Evolutionary conservation across 2,797 vertebrate species (phyloP).

Genomic region (Sebastes kiyomatsui): DNA sequence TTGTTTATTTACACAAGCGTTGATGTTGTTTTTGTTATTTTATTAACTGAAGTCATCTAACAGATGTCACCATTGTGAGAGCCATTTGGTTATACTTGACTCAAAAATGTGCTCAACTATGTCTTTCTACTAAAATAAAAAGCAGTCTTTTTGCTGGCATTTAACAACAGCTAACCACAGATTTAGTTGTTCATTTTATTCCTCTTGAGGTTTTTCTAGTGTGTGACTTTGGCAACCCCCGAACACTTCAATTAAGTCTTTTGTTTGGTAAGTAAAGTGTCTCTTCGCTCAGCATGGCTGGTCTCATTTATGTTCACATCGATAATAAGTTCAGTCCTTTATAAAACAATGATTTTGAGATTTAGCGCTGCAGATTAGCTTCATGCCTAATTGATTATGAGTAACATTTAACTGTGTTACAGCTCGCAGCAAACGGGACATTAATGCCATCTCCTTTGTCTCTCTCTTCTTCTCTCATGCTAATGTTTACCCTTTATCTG

Average conservation of each 20-base stretch:
- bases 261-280: conserved; percentile 24
- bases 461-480: neutral
- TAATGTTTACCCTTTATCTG: neutral
- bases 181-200: neutral
- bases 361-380: conserved; percentile 28
- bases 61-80: neutral
- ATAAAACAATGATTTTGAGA: conserved; percentile 42
- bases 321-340: conserved; percentile 26
- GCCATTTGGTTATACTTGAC: neutral
- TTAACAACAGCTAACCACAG: neutral
- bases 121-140: neutral
- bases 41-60: neutral
- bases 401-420: conserved; percentile 17
- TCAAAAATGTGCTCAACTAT: neutral
- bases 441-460: conserved; percentile 27
- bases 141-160: neutral
- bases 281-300: neutral
- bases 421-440: conserved; percentile 21
- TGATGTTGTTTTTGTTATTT: neutral
- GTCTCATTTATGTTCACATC: conserved; percentile 22
- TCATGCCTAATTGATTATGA: conserved; percentile 48
- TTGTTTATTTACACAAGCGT: neutral
- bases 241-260: conserved; percentile 25
- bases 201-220: neutral
- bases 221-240: conserved; percentile 4